Conservation (phyloP, 2,113 vertebrate genomes). For the Leiothrix lutea region DNA sequence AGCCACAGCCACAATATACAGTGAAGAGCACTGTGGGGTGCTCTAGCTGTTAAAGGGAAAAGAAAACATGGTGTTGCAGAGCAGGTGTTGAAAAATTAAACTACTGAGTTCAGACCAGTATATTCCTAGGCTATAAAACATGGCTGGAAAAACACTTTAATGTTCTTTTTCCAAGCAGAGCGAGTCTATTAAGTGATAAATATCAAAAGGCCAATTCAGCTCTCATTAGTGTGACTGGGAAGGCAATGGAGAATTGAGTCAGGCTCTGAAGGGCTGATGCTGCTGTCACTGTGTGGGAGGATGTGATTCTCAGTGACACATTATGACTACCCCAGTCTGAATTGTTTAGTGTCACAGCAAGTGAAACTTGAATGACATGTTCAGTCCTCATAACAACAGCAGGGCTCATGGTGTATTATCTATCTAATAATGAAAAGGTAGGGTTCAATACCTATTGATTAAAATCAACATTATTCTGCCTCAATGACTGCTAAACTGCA, state of each 20-base stretch:
- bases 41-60: not conserved
- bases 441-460: not conserved
- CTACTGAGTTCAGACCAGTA: not conserved
- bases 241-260: not conserved
- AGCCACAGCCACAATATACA: not conserved
- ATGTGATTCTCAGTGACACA: not conserved
- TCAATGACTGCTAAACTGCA: not conserved
- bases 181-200: not conserved
- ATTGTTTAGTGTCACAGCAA: not conserved
- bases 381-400: not conserved
- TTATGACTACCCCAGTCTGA: not conserved
- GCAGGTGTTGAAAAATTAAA: not conserved
- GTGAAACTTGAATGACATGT: not conserved
- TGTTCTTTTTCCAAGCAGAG: not conserved
- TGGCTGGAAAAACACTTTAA: not conserved
- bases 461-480: not conserved
- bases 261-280: not conserved
- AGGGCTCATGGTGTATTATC: not conserved
- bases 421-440: not conserved
- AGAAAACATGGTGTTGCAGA: not conserved
- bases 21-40: not conserved
- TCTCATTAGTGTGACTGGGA: not conserved
- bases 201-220: not conserved
- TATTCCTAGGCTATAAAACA: not conserved
- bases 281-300: not conserved